Percentiles rank a stretch among this genome's conserved stretches.
Evolutionary conservation across 2,797 vertebrate genomes (phyloP).

Genomic region (Ctenopoma kingsleyae): DNA sequence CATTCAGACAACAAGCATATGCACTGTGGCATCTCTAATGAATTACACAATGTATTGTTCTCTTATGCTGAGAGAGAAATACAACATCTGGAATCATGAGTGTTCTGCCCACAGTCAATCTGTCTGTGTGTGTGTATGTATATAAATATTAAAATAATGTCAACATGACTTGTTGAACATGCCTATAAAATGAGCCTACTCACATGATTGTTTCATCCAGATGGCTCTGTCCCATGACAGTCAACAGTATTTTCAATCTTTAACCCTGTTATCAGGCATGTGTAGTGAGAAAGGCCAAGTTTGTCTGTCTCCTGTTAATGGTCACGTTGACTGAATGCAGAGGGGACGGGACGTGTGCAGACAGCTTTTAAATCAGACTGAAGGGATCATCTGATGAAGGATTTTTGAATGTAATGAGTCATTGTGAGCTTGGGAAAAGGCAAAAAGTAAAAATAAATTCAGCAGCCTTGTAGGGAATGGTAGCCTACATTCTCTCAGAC

Average conservation of each 20-base stretch:
- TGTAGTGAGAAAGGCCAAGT: slow-evolving; percentile 16
- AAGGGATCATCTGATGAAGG: slow-evolving; percentile 19
- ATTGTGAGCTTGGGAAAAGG: not conserved
- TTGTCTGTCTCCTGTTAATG: slow-evolving; percentile 26
- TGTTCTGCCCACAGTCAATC: no score
- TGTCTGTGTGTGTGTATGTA: no score
- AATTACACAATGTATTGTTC: not conserved
- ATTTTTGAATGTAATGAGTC: slow-evolving; percentile 9
- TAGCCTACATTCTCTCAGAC: not conserved
- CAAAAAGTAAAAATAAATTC: not conserved
- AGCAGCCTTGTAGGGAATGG: not conserved
- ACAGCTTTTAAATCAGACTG: slow-evolving; percentile 17
- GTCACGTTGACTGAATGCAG: slow-evolving; percentile 6
- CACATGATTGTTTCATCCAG: slow-evolving; percentile 52
- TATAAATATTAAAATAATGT: slow-evolving; percentile 9
- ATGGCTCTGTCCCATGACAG: slow-evolving; percentile 58
- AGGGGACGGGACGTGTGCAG: slow-evolving; percentile 28
- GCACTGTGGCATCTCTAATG: not conserved
- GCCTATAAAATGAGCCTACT: slow-evolving; percentile 12
- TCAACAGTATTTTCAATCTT: slow-evolving; percentile 60
- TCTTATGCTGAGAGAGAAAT: not conserved
- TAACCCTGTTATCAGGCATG: slow-evolving; percentile 60
- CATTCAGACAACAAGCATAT: slow-evolving; percentile 15
- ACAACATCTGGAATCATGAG: no score
- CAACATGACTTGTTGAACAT: slow-evolving; percentile 3